phyloP scores from a whole-genome alignment of 2,797 vertebrate species.

The Limosa lapponica region DNA sequence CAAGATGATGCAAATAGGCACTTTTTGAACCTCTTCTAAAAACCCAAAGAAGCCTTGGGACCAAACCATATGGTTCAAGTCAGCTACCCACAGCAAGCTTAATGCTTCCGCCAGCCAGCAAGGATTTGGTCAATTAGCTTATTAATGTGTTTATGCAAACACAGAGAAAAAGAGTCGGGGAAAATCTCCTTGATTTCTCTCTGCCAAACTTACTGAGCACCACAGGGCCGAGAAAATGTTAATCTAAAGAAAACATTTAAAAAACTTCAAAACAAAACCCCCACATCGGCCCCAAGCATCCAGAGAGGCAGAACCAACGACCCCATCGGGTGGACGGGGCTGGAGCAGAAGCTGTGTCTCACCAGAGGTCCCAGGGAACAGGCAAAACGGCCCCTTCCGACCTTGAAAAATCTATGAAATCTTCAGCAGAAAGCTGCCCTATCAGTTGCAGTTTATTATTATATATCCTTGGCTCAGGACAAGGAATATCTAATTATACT shows the following conservation, averaged over 20 bases:
- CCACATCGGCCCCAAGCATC: background rate
- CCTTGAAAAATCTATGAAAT: background rate
- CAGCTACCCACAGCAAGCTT: conserved; percentile 59
- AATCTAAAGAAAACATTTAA: background rate
- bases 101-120: conserved; percentile 43
- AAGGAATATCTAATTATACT: conserved; percentile 1
- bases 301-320: background rate
- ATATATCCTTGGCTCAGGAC: background rate
- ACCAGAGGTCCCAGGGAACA: background rate
- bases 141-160: conserved; percentile 62
- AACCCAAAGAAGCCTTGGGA: conserved; percentile 55
- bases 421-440: background rate
- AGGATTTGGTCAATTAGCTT: conserved; percentile 66
- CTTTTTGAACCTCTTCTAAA: conserved; percentile 54
- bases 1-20: conserved; percentile 64
- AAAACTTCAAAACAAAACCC: background rate
- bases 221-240: background rate
- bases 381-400: fast-evolving
- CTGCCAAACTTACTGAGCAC: background rate
- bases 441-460: background rate
- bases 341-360: background rate
- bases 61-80: conserved; percentile 65
- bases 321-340: fast-evolving
- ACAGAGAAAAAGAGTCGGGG: background rate
- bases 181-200: background rate